Conservation (phyloP, 2,797 vertebrate species). For the Lemur catta region DNA sequence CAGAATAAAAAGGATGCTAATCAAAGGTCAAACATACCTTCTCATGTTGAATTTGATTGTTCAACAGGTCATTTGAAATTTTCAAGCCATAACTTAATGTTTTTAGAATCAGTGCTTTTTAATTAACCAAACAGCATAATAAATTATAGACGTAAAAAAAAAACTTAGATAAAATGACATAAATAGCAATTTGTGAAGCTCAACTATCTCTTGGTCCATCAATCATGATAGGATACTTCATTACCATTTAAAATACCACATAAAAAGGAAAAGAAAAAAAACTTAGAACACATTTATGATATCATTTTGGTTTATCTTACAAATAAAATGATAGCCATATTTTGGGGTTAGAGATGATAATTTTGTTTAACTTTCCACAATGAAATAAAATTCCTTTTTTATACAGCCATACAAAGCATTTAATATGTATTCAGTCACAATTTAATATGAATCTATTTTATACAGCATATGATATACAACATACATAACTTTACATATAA, state of each 20-base stretch:
- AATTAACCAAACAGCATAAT: constrained; percentile 17
- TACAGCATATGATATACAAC: neutral
- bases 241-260: neutral
- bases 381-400: constrained; percentile 46
- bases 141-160: constrained; percentile 30
- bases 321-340: constrained; percentile 32
- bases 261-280: neutral
- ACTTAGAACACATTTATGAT: neutral
- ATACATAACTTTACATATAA: neutral
- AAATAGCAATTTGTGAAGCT: constrained; percentile 20
- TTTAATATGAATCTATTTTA: constrained; percentile 63
- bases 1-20: constrained; percentile 28
- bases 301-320: neutral
- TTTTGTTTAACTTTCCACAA: constrained; percentile 66
- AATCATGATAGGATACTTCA: neutral
- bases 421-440: constrained; percentile 61
- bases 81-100: constrained; percentile 52
- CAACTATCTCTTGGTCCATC: constrained; percentile 3
- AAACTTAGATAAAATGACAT: neutral
- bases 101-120: constrained; percentile 38
- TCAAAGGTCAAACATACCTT: constrained; percentile 28
- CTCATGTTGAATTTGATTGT: constrained; percentile 7
- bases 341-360: constrained; percentile 17
- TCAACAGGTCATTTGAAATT: constrained; percentile 34
- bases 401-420: constrained; percentile 61